A percentile compares a stretch with the other conserved stretches of the same genome.
phyloP scores from a whole-genome alignment of 2,888 invertebrate species.

The Anoplius nigerrimus region DNA sequence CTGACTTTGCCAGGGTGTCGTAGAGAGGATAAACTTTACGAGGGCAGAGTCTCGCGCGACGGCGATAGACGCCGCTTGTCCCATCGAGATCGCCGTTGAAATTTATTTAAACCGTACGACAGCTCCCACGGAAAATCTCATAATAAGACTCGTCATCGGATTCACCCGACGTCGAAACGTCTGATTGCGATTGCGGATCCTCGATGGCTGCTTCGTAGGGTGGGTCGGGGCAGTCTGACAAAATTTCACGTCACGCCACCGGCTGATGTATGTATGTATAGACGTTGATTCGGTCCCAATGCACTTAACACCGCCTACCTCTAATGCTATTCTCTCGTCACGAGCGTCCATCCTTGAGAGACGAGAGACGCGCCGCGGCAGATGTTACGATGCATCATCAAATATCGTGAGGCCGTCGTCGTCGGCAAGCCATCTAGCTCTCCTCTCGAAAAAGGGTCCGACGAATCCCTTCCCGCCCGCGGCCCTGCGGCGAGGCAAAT shows the following conservation, averaged over 20 bases:
- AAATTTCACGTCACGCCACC: slow-evolving; percentile 31
- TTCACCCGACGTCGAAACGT: not conserved
- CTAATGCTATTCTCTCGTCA: slow-evolving; percentile 57
- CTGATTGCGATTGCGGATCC: not conserved
- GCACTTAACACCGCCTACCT: slow-evolving; percentile 55
- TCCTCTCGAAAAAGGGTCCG: too few species aligned
- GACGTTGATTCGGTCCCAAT: slow-evolving; percentile 49
- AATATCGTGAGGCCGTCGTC: slow-evolving; percentile 30
- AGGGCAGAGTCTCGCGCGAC: too few species aligned
- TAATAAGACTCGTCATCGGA: too few species aligned
- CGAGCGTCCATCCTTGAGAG: slow-evolving; percentile 51
- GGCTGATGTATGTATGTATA: slow-evolving; percentile 43
- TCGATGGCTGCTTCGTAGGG: not conserved
- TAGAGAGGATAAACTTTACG: too few species aligned
- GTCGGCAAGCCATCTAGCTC: not conserved
- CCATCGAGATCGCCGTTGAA: too few species aligned
- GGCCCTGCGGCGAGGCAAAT: too few species aligned
- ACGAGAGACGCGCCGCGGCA: slow-evolving; percentile 46
- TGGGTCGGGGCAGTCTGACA: not conserved
- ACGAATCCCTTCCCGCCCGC: too few species aligned
- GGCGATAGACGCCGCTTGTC: too few species aligned
- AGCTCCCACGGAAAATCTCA: too few species aligned
- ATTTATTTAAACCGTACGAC: too few species aligned
- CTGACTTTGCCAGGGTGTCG: too few species aligned
- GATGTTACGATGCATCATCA: slow-evolving; percentile 46